phyloP scores from a whole-genome alignment of 2,113 vertebrate genomes.

The Steatornis caripensis region DNA sequence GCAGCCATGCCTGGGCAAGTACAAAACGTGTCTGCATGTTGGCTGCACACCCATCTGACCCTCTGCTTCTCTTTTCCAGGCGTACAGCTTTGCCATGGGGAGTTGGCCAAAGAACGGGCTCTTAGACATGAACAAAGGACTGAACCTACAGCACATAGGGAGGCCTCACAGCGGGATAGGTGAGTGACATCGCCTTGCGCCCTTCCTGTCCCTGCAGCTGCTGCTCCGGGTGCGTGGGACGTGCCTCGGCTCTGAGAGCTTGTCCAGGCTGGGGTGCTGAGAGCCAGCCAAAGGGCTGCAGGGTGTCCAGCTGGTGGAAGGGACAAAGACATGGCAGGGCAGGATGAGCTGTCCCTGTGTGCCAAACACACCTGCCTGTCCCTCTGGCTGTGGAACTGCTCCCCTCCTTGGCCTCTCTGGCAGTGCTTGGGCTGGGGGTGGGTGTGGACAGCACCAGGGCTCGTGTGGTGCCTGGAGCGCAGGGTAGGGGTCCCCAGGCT shows the following conservation, averaged over 20 bases:
- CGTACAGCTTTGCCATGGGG: slow-evolving; percentile 84
- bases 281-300: not conserved
- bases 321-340: not conserved
- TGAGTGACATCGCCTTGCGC: slow-evolving; percentile 48
- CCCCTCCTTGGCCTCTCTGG: not conserved
- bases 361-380: not conserved
- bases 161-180: slow-evolving; percentile 86
- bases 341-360: not conserved
- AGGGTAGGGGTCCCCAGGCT: not conserved
- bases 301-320: not conserved
- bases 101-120: slow-evolving; percentile 85
- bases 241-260: not conserved
- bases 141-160: slow-evolving; percentile 85
- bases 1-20: not conserved
- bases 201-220: not conserved
- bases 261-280: not conserved
- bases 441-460: not conserved
- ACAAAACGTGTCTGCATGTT: slow-evolving; percentile 11
- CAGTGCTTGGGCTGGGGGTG: not conserved
- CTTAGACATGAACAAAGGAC: slow-evolving; percentile 85
- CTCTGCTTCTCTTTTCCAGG: slow-evolving; percentile 76
- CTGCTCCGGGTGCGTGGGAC: fast-evolving
- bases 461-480: fast-evolving
- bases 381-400: not conserved
- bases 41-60: not conserved